Evolutionary conservation across 1,140 invertebrate species (phyloP), one percentile per base, ranked within the genome.

Genomic region (Magallana gigas): DNA sequence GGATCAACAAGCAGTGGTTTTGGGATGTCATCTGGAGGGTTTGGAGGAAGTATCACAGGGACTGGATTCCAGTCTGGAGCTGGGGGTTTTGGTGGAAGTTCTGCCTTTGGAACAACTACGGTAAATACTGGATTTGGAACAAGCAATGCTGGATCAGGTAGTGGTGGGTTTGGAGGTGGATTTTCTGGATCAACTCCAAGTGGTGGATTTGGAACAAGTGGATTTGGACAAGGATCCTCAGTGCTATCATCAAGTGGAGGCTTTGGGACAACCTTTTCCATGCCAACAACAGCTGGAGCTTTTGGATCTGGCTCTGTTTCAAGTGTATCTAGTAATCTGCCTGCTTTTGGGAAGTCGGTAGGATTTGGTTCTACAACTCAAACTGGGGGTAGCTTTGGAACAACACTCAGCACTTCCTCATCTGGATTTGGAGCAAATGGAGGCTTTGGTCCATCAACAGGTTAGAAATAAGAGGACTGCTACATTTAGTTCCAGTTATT

Each of bases 361-460:
- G 68, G 68, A 8, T 76, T 76, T 36, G 29, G 68, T 76, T 18
- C 68, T 11, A 29, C 23, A 76, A 76, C 11, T 36, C 68, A 36
- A 76, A 4, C 68, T 29, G 23, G 23, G 3, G 36, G 68, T 76
- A 76, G 36, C 68, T 76, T 76, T 76, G 82, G 36, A 83, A 64
- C 81, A 62, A 68, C 29, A 71, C 82, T 81, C 71, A 85, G 88
- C 1, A 68, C 64, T 58, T 36, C 84, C 8, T 29, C 71, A 1
- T 68, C 87, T 80, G 83, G 16, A 64, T 85, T 85, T 80, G 84
- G 84, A 68, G n/a, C 81, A 83, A 18, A 36, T 23, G 62, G 57
- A 82, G 48, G 14, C 8, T 88, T 86, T 84, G 84, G 86, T 60
- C 16, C 23, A 29, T 16, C 80, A 56, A 29, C 68, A 36, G 83